Percentiles rank a stretch among this genome's conserved stretches.
phyloP scores from a whole-genome alignment of 2,113 vertebrate genomes.

The Caranx melampygus region DNA sequence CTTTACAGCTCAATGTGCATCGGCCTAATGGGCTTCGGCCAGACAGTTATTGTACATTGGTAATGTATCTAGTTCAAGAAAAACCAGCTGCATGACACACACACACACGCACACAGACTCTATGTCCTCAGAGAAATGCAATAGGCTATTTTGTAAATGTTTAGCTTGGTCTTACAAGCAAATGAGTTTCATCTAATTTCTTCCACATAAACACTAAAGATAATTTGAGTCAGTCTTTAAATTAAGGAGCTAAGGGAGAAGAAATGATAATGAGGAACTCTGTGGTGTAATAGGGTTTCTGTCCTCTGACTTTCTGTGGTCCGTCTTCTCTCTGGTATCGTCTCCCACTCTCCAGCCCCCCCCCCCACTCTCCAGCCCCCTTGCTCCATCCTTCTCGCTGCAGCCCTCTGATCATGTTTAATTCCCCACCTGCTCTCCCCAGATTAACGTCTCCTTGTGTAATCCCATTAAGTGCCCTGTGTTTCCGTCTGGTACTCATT shows the following conservation, averaged over 20 bases:
- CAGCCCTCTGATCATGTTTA: constrained; percentile 77
- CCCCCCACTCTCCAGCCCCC: constrained; percentile 18
- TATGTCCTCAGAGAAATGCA: constrained; percentile 48
- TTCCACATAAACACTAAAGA: constrained; percentile 49
- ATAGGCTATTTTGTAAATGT: constrained; percentile 61
- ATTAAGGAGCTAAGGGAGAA: constrained; percentile 24
- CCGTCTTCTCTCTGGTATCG: constrained; percentile 18
- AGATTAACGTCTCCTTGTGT: constrained; percentile 80
- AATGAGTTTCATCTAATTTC: constrained; percentile 56
- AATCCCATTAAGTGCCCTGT: constrained; percentile 80
- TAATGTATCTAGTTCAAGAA: constrained; percentile 62
- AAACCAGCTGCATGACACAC: constrained; percentile 36
- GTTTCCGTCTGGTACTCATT: constrained; percentile 71
- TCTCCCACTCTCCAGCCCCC: constrained; percentile 25
- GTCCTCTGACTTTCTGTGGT: constrained; percentile 34
- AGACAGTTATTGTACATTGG: constrained; percentile 59
- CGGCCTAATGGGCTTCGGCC: constrained; percentile 61
- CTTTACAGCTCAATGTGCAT: constrained; percentile 54
- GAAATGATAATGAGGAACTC: constrained; percentile 35
- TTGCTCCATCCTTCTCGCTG: constrained; percentile 51
- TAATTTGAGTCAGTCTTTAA: constrained; percentile 51
- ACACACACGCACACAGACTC: constrained; percentile 9
- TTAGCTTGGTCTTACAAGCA: constrained; percentile 44
- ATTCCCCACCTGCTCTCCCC: constrained; percentile 80
- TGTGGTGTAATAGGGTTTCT: constrained; percentile 36